A percentile compares a stretch with the other conserved stretches of the same genome.
Conservation (phyloP, 2,113 vertebrate species). For the Psophia crepitans region DNA sequence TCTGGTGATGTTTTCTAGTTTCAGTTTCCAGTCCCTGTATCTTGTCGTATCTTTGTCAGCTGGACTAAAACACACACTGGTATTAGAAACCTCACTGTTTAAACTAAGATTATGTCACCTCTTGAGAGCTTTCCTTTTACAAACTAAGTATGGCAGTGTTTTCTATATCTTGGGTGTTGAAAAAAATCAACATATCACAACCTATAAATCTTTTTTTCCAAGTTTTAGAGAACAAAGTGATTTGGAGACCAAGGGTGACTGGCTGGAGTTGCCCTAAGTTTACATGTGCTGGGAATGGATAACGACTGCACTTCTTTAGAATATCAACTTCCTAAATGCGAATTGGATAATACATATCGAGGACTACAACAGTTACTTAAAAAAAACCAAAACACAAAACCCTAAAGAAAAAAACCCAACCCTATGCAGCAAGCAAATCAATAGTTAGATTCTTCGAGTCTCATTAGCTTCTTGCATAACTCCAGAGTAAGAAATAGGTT, state of each 20-base stretch:
- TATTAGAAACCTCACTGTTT: background rate
- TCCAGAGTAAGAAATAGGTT: background rate
- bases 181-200: background rate
- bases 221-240: background rate
- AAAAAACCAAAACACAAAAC: background rate
- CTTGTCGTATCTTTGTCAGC: background rate
- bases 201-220: background rate
- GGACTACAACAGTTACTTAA: background rate
- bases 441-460: background rate
- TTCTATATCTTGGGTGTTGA: background rate
- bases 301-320: background rate
- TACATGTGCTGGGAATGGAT: background rate
- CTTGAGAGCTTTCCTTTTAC: background rate
- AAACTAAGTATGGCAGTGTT: background rate
- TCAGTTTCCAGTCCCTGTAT: background rate
- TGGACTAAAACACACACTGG: background rate
- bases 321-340: background rate
- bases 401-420: background rate
- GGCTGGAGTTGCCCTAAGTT: background rate
- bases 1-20: background rate
- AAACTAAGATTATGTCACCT: background rate
- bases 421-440: background rate
- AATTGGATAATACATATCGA: background rate
- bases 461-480: background rate
- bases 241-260: background rate